Evolutionary conservation across 1,140 invertebrate genomes (phyloP).

Genomic region (Lithobius niger): DNA sequence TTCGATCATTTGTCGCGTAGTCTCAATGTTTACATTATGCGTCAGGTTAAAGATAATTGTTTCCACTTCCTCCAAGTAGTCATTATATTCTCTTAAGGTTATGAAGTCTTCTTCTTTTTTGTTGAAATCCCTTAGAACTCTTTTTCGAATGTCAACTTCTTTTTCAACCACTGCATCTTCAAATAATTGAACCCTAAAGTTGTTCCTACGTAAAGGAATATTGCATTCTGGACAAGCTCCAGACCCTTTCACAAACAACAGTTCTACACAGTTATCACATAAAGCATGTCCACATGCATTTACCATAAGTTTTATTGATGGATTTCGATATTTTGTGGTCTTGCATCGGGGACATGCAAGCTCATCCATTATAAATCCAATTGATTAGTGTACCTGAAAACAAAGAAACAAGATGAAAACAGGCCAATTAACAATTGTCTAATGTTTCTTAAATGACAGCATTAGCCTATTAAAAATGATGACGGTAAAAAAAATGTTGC

Average conservation of each 20-base stretch:
- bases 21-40: constrained; percentile 78
- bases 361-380: constrained; percentile 46
- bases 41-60: constrained; percentile 79
- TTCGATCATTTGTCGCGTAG: constrained; percentile 82
- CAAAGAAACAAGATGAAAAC: too few species aligned
- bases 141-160: constrained; percentile 88
- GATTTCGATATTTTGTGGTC: constrained; percentile 96
- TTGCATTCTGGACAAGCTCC: constrained; percentile 84
- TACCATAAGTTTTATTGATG: constrained; percentile 90
- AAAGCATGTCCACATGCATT: constrained; percentile 95
- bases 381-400: too few species aligned
- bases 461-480: too few species aligned
- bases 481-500: too few species aligned
- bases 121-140: constrained; percentile 77
- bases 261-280: constrained; percentile 93
- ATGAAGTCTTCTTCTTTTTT: constrained; percentile 83
- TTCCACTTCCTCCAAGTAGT: constrained; percentile 84
- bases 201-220: constrained; percentile 66
- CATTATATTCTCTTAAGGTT: constrained; percentile 68
- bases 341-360: constrained; percentile 93
- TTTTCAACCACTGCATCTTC: constrained; percentile 94
- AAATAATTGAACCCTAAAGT: constrained; percentile 89
- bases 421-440: too few species aligned
- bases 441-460: too few species aligned
- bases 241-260: constrained; percentile 88